Conservation (phyloP, 2,888 invertebrate species). For the Lobophora halterata region DNA sequence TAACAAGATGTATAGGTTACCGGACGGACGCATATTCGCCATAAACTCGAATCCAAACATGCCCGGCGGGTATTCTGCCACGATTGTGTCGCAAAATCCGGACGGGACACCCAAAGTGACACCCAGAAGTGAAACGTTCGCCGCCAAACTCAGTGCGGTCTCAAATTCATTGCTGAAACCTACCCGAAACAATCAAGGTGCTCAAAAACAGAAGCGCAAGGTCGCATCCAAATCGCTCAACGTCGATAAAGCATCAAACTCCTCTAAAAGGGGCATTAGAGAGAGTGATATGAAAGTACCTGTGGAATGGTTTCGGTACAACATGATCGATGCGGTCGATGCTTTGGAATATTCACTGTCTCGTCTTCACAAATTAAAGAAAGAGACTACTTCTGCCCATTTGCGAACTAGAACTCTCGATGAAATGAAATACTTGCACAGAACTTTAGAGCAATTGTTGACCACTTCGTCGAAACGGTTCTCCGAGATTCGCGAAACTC, state of each 20-base stretch:
- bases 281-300: conserved; percentile 59
- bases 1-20: conserved; percentile 76
- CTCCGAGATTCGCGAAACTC: conserved; percentile 76
- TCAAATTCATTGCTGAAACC: conserved; percentile 24
- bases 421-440: conserved; percentile 78
- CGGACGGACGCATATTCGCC: conserved; percentile 75
- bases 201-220: conserved; percentile 14
- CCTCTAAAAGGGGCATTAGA: conserved; percentile 14
- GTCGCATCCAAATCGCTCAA: conserved; percentile 19
- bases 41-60: conserved; percentile 72
- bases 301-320: conserved; percentile 82
- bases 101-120: conserved; percentile 45
- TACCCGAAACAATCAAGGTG: conserved; percentile 1
- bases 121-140: conserved; percentile 58
- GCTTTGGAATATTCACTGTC: conserved; percentile 79
- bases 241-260: conserved; percentile 33
- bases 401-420: conserved; percentile 67
- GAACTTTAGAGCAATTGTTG: conserved; percentile 76
- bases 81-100: conserved; percentile 67
- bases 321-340: conserved; percentile 78
- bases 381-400: conserved; percentile 65
- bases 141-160: conserved; percentile 64
- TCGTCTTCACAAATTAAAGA: conserved; percentile 74
- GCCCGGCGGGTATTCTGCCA: conserved; percentile 77
- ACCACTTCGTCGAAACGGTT: conserved; percentile 78